phyloP scores from a whole-genome alignment of 2,888 invertebrate species.

The Crossocerus cetratus region DNA sequence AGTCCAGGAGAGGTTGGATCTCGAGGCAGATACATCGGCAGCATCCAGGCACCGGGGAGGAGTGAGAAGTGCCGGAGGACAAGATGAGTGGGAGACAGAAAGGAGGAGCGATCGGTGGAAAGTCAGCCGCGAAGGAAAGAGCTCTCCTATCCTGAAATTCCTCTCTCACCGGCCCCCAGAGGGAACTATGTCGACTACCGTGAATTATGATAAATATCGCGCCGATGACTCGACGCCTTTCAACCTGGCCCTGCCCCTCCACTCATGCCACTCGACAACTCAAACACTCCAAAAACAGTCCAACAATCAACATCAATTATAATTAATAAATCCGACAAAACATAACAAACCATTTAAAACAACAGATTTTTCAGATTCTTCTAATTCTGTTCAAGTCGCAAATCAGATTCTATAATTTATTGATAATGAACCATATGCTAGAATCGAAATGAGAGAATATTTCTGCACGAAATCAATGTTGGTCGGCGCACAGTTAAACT shows the following conservation, averaged over 20 bases:
- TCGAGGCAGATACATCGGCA: conserved; percentile 48
- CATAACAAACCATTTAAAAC: too few relatives aligned
- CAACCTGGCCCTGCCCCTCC: conserved; percentile 26
- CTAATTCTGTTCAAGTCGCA: too few relatives aligned
- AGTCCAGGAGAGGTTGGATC: conserved; percentile 59
- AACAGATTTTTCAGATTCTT: too few relatives aligned
- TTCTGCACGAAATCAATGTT: too few relatives aligned
- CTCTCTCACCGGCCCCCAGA: conserved; percentile 41
- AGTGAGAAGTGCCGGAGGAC: conserved; percentile 13
- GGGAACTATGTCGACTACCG: conserved; percentile 62
- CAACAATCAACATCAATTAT: too few relatives aligned
- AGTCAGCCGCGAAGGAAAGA: background rate
- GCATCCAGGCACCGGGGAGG: conserved; percentile 29
- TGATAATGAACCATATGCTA: too few relatives aligned
- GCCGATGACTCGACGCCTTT: conserved; percentile 66
- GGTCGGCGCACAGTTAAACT: too few relatives aligned
- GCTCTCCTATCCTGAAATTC: conserved; percentile 34
- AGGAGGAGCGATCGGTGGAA: conserved; percentile 17
- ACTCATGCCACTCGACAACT: background rate
- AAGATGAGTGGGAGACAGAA: conserved; percentile 7
- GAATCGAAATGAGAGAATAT: too few relatives aligned
- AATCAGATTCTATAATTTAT: too few relatives aligned
- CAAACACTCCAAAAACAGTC: too few relatives aligned
- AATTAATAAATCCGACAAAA: too few relatives aligned
- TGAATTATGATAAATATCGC: conserved; percentile 72